Evolutionary conservation across 2,888 invertebrate species (phyloP), one percentile per base, ranked within the genome.

Genomic region (Torymus aiolomorphi): DNA sequence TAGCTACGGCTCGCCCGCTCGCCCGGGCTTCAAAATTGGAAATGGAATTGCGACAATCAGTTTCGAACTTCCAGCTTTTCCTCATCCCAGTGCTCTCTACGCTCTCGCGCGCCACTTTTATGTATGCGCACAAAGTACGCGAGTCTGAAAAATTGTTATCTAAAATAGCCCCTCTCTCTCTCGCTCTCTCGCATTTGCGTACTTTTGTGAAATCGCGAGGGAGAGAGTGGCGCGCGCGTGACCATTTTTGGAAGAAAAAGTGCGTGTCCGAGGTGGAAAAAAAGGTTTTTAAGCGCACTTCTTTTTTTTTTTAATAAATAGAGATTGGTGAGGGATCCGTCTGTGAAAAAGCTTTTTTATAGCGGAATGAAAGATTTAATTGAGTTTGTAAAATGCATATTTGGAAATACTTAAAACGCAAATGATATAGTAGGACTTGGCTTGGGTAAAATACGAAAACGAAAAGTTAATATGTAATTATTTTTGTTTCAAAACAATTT

Each of bases 1-100:
- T 51, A 12, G 49, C 67, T 13, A 11, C 10, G 49, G 42, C 42
- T 42, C 42, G 42, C n/a, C 56, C 14, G 42, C 42, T 42, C 42
- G 42, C n/a, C 56, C 14, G 14, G 62, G 78, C 76, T 81, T 78
- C 63, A 66, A 81, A 81, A 81, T 81, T 81, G 72, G 71, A 78
- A 81, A 71, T 75, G 72, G 67, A 78, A 78, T 75, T 72, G 76
- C 80, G 76, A 76, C 76, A 54, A 80, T 76, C 72, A 75, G 79
- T 79, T 79, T 79, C 75, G 59, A 78, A 78, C 54, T 78, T 78
- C 42, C 54, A 73, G 62, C 73, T 73, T 69, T 77, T 73, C 56
- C 67, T 18, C 54, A 42, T 42, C 42, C 42, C 42, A 42, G 8
- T 42, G 42, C 5, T 31, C 42, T 42, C 42, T 42, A 5, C 42